Percentiles rank a stretch among this genome's conserved stretches.
Evolutionary conservation across 2,888 invertebrate genomes (phyloP).

Genomic region (Hyalella azteca): DNA sequence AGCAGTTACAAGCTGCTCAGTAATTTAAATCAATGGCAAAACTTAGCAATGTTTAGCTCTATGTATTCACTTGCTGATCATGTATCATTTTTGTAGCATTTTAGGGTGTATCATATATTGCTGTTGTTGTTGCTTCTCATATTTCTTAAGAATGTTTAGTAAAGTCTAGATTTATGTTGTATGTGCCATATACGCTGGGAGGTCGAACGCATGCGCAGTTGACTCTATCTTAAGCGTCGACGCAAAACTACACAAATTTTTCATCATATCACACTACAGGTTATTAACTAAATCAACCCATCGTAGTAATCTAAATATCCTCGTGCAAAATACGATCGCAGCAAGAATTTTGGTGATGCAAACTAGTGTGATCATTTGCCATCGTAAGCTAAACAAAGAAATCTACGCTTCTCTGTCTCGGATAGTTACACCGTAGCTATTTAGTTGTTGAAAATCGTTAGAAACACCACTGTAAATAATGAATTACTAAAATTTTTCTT

Average conservation of each 20-base stretch:
- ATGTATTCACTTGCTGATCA: background rate
- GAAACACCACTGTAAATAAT: conserved; percentile 26
- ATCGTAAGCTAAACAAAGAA: too few species aligned
- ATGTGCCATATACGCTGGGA: conserved; percentile 5
- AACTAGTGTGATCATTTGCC: too few species aligned
- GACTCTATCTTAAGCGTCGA: too few species aligned
- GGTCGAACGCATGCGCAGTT: conserved; percentile 5
- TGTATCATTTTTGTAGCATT: background rate
- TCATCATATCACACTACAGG: too few species aligned
- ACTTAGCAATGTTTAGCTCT: background rate
- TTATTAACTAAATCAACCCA: too few species aligned
- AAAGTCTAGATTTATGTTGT: conserved; percentile 5
- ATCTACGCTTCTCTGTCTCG: too few species aligned
- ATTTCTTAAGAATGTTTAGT: background rate
- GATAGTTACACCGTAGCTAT: background rate
- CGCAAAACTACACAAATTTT: too few species aligned
- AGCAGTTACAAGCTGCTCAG: too few species aligned
- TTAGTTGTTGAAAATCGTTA: background rate
- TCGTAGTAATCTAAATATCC: too few species aligned
- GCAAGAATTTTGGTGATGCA: too few species aligned
- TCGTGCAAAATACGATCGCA: too few species aligned
- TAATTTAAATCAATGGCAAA: background rate
- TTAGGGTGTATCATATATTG: background rate
- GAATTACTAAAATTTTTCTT: conserved; percentile 1
- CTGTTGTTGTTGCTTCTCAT: background rate